These are phyloP conservation scores for Xenus cinereus DNA, from an alignment of 2,113 vertebrate genomes.

Conservation along the genomic window DNA sequence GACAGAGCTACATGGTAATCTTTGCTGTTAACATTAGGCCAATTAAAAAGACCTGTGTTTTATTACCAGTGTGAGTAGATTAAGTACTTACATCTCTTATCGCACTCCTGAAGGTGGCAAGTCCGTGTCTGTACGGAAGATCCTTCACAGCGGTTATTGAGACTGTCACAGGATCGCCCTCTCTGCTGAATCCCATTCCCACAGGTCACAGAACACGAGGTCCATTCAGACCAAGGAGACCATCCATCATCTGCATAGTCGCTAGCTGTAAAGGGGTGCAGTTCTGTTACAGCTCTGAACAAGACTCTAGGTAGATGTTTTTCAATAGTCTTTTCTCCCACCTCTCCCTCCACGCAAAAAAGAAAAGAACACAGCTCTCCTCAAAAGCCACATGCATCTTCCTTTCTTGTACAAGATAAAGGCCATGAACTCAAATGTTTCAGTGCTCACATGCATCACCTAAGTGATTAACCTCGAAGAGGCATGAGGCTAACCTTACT, in stretches of 20 bases:
- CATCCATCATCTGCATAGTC: conserved; percentile 88
- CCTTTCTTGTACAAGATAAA: background rate
- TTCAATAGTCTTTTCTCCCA: background rate
- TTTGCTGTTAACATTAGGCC: background rate
- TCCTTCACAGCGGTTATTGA: conserved; percentile 94
- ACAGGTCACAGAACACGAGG: conserved; percentile 92
- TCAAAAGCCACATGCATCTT: background rate
- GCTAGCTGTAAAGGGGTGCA: conserved; percentile 69
- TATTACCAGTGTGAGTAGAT: background rate
- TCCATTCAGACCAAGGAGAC: conserved; percentile 99
- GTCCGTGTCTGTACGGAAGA: conserved; percentile 97
- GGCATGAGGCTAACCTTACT: background rate
- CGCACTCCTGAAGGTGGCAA: conserved; percentile 94
- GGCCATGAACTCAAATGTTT: background rate
- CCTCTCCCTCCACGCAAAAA: background rate
- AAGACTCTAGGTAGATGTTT: background rate
- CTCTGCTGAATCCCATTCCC: conserved; percentile 96
- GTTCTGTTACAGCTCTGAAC: background rate
- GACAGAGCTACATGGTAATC: background rate
- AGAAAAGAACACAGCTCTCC: background rate
- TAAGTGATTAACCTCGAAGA: background rate
- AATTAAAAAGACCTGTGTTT: background rate
- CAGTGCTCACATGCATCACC: accelerated
- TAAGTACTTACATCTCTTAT: conserved; percentile 92
- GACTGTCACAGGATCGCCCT: conserved; percentile 95